Evolutionary conservation across 1,140 invertebrate species (phyloP), one percentile per base, ranked within the genome.

Genomic region (Camponotus pennsylvanicus): DNA sequence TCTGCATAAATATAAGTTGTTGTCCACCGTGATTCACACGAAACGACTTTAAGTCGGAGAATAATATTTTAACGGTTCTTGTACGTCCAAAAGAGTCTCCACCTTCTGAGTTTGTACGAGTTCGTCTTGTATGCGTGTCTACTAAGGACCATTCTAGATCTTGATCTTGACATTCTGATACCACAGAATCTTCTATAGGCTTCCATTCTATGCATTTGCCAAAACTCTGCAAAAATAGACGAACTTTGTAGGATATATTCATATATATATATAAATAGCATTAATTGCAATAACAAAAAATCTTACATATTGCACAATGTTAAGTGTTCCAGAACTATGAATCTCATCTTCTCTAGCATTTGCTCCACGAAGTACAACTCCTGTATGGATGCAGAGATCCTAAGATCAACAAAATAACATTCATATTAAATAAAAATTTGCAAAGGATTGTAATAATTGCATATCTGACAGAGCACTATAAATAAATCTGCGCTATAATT

Each of bases 81-180:
- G 96, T 94, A 34, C 96, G 95, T 2, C 95, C 94, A 21, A 96
- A 91, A 45, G 95, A 96, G 88, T 96, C 96, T 42, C 95, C 94
- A 67, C 95, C 95, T 86, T 96, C 96, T 1, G 95, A 96, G 1
- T 93, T 94, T 21, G 95, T 95, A 18, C 94, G 94, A 9, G 94
- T 94, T 69, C 94, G 93, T 88, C 95, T 95, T 90, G 96, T 96
- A 87, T 97, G 96, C 42, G 97, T 97, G 88, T 97, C 97, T 6
- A 98, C 97, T 57, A 98, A 95, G 3, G 97, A 97, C 97, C 97
- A 98, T 93, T 98, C 97, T 89, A 97, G 96, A 93, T 98, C 97
- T 92, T 97, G 97, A 63, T 96, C 96, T 89, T 97, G 97, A 8
- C 97, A 97, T 87, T 97, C 97, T 32, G 96, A 96, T 45, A 97